Base-by-base conservation (phyloP, 1,140 invertebrate species). In the Habropoda laboriosa region DNA sequence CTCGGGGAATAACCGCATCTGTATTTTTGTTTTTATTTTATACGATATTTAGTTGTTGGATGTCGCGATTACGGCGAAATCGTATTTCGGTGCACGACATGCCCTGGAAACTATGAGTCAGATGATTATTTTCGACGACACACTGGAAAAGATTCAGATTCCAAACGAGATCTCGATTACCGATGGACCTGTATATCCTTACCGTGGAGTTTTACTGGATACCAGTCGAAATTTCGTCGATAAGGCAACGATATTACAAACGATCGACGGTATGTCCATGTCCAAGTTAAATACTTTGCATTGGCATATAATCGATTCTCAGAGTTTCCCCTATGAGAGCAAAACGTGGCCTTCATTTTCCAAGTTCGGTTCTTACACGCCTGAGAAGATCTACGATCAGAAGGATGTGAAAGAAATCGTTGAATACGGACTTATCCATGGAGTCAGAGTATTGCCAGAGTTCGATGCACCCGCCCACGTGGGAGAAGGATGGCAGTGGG, bases 301-400 rank as follows among this genome's bases (percentile, higher is more conserved):
- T 85, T 98, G 97, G 97, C 97, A 98, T 84, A 96, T 98, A n/a
- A 97, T 96, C 0, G 97, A 98, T 89, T 95, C 96, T 0, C 97
- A 98, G 30, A 97, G 97, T 85, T 98, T 98, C 87, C 97, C 97
- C 0, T 95, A 97, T 66, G 95, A 95, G 35, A 95, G 96, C 0
- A 93, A 94, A 85, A 95, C 94, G 10, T 94, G 94, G 55, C 97
- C 97, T 0, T 91, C 96, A 53, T 91, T 98, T 16, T 94, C 95
- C 1, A 94, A 94, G 85, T 94, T 95, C 53, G 97, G 97, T 1
- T 96, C 97, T 24, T 97, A 97, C 86, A 93, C 94, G 10, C 91
- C 94, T 1, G 91, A 90, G 0, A 96, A 97, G 91, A 94, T 96
- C 75, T 95, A 95, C 81, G 93, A 91, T 0, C 80, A 91, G 24